Evolutionary conservation across 2,888 invertebrate species (phyloP), one percentile per base, ranked within the genome.

Genomic region (Pandemis heparana): DNA sequence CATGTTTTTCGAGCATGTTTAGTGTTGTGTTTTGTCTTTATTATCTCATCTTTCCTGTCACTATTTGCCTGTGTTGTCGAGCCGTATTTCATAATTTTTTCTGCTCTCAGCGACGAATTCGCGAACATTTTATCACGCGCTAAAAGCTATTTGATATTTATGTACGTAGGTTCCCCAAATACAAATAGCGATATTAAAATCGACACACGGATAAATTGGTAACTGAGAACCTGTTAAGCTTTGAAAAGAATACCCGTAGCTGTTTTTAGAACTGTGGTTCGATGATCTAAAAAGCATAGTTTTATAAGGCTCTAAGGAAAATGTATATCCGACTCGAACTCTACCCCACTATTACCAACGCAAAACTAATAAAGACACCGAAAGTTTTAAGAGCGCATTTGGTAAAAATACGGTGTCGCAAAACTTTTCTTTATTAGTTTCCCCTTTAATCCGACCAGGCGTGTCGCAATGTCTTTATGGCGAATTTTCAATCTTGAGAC

Each of bases 401-500:
- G 88, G 85, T 91, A 92, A 94, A 94, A 94, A 94, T 94, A 92
- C 92, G 92, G 92, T 92, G 93, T 94, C 92, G 92, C 91, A 90
- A 88, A 94, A 94, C 90, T 94, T 94, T 94, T 92, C 94, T 92
- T 94, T 94, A 94, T 94, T 94, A 94, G 92, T 92, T 92, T 90
- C 89, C 92, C 92, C 91, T 92, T 94, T 94, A 93, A 93, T 93
- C 92, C 91, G 84, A 83, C 89, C 90, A 89, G 91, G 91, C 93
- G 94, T 93, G 92, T 92, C 88, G 89, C 92, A 93, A 94, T 94
- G 93, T 94, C 92, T 93, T 94, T 93, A 94, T 92, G 92, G 93
- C 90, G 90, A 92, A 92, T 92, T 93, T 94, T 94, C 93, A 93
- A 94, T 92, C 93, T 74, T 92, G 91, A 89, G 90, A 88, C 92